Base-by-base conservation (phyloP, 2,888 invertebrate genomes). In the Stramonita haemastoma region DNA sequence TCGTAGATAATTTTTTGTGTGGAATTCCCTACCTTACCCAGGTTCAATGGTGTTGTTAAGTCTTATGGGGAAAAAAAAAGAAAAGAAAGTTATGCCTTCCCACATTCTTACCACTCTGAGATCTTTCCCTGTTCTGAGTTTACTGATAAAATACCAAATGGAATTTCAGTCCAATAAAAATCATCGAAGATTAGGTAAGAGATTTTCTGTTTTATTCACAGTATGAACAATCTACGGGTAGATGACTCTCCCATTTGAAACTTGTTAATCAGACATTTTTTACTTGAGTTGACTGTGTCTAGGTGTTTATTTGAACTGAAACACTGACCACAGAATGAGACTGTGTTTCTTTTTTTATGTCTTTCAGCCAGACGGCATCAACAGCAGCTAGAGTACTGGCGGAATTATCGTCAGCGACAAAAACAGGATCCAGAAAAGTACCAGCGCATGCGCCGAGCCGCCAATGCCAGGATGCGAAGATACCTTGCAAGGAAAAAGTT, bases 401-500 rank as follows among this genome's bases (percentile, higher is more conserved):
- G 86, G 60, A 57, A 22, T 8, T 86, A 86, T 34, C 86, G 86
- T 17, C 86, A 86, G 57, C 86, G 86, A 32, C 60, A 66, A 57
- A 60, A 86, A 66, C 32, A 60, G 66, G 86, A 86, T 66, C 86
- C 86, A 29, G 86, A 86, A 86, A 60, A 66, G 86, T 86, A 86
- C 86, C 86, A 86, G 66, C 86, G 86, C 60, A 86, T 86, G 86
- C 86, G 86, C 86, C 60, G 60, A 8, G 86, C 86, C 6, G 86
- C 86, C 60, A 86, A 86, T 86, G 86, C 15, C 29, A 29, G 86
- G 86, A 86, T 86, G 86, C 60, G 86, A 57, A 60, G 86, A 60
- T 86, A 86, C 86, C 5, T 66, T 22, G 86, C 86, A 22, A 29
- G 86, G n/a, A 85, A 85, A 66, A 86, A 86, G 66, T 36, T 85